These are phyloP conservation scores for Bradypodion pumilum DNA, from an alignment of 2,797 vertebrate genomes.

Conservation along the genomic window DNA sequence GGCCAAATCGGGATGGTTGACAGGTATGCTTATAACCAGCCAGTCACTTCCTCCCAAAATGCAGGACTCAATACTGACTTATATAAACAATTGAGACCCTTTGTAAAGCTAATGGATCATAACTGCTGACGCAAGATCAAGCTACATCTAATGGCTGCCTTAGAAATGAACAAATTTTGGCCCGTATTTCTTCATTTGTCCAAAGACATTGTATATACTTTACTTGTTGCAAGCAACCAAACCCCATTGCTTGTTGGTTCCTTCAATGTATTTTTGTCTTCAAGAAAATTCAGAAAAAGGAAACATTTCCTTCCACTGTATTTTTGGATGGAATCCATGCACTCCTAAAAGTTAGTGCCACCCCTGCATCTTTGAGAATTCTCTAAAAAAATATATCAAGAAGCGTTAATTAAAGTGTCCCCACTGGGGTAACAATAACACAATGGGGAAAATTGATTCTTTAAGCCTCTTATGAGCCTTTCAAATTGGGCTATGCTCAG, in stretches of 20 bases:
- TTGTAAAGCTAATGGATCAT: too few species aligned
- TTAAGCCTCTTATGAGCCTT: slow-evolving; percentile 37
- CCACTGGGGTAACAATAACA: slow-evolving; percentile 27
- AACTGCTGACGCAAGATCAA: too few species aligned
- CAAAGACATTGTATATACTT: too few species aligned
- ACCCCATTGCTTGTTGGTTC: not conserved
- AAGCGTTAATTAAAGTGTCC: slow-evolving; percentile 38
- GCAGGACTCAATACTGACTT: too few species aligned
- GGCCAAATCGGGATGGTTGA: too few species aligned
- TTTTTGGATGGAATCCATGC: not conserved
- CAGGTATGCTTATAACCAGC: too few species aligned
- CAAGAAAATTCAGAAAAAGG: too few species aligned
- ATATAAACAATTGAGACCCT: too few species aligned
- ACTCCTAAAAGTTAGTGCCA: not conserved
- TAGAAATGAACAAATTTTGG: not conserved
- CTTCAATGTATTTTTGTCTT: not conserved
- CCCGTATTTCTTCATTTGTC: not conserved
- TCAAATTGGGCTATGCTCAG: slow-evolving; percentile 22
- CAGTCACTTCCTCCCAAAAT: too few species aligned
- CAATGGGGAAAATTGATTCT: slow-evolving; percentile 37
- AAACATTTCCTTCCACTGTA: not conserved
- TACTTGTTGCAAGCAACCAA: not conserved
- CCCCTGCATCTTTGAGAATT: not conserved
- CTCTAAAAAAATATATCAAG: slow-evolving; percentile 32
- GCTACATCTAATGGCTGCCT: not conserved